Evolutionary conservation across 2,797 vertebrate species (phyloP), one percentile per base, ranked within the genome.

Genomic region (Acropternis orthonyx): DNA sequence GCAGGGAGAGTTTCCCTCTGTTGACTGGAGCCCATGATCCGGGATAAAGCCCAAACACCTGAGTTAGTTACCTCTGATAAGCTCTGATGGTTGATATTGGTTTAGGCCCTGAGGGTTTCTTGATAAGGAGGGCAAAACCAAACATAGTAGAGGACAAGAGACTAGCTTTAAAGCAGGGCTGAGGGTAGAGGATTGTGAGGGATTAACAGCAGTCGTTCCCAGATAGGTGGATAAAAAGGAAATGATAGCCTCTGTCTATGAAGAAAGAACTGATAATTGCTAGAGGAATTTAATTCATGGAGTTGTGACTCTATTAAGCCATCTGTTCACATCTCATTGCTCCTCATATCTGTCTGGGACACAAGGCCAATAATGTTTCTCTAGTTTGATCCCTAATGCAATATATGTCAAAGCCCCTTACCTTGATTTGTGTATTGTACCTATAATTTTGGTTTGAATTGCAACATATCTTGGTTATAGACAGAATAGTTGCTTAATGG

Each of bases 291-390:
- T 74, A 71, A 85, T 51, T 76, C 26, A 59, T 10, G 32, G 67
- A 65, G 14, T 27, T 75, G 56, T 77, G 56, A 49, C 37, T 58
- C 8, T 46, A 28, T 79, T 44, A 84, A 21, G 23, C 18, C 46
- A 54, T 78, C 20, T 61, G 11, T 85, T 68, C 37, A 48, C 54
- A 80, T 75, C 54, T 91, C 62, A 28, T 28, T 92, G 51, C 22
- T 93, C 43, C 28, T 92, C 26, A 28, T 22, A 19, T 30, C 26
- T 80, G 44, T 55, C 73, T 69, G 48, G 66, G 66, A 90, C 76
- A 88, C 94, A 94, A 92, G 89, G 54, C 6, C 85, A 88, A n/a
- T 58, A 67, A 39, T 89, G 77, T 87, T 91, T 89, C 41, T 82
- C 22, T 58, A 46, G 61, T 73, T 90, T 82, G 23, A 61, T 82